A percentile compares a stretch with the other conserved stretches of the same genome.
phyloP scores from a whole-genome alignment of 1,140 invertebrate genomes.

The Belonocnema kinseyi region DNA sequence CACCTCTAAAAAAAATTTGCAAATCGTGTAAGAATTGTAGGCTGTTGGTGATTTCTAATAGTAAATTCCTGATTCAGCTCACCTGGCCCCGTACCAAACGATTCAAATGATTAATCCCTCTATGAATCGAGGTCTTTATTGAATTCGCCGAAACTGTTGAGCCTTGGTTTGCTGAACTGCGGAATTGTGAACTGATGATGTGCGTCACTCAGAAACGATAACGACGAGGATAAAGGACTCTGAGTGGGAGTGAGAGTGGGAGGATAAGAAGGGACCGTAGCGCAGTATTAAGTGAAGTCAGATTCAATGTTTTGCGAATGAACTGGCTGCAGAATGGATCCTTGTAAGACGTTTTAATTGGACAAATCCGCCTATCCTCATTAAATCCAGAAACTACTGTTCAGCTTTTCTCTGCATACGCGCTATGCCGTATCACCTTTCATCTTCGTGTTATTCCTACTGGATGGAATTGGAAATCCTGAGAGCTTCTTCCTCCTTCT shows the following conservation, averaged over 20 bases:
- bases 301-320: constrained; percentile 72
- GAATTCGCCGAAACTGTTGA: no score
- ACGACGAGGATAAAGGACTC: constrained; percentile 50
- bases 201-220: constrained; percentile 45
- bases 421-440: constrained; percentile 53
- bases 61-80: no score
- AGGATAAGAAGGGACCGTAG: constrained; percentile 69
- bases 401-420: constrained; percentile 43
- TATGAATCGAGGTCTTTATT: no score
- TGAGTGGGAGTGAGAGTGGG: constrained; percentile 32
- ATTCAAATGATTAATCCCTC: no score
- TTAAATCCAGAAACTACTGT: constrained; percentile 71
- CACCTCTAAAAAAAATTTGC: no score
- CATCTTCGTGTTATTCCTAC: constrained; percentile 68
- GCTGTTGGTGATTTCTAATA: no score
- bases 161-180: no score
- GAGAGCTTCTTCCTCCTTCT: constrained; percentile 45
- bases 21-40: no score
- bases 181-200: not conserved
- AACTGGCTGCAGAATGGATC: constrained; percentile 68
- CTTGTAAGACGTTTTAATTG: constrained; percentile 77
- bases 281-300: constrained; percentile 63
- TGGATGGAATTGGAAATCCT: constrained; percentile 66
- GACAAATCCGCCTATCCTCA: constrained; percentile 77
- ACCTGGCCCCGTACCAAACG: no score